A percentile compares a stretch with the other conserved stretches of the same genome.
Evolutionary conservation across 1,140 invertebrate species (phyloP).

Genomic region (Euura saliciscinereae): DNA sequence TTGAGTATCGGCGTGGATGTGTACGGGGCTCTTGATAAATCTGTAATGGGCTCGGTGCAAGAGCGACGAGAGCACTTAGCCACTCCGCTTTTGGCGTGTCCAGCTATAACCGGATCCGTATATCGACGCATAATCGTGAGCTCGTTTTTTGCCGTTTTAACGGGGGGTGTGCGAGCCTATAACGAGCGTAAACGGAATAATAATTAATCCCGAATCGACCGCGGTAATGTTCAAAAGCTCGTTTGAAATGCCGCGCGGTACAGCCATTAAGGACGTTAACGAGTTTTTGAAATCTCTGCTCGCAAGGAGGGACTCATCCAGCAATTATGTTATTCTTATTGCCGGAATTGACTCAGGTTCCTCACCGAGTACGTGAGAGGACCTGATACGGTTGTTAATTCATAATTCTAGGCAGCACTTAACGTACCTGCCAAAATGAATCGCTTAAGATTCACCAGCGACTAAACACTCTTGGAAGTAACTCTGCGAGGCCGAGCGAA

Average conservation of each 20-base stretch:
- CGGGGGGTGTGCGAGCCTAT: not conserved
- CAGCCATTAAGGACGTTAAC: constrained; percentile 1
- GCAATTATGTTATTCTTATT: constrained; percentile 20
- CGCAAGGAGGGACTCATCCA: constrained; percentile 4
- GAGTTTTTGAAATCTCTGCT: constrained; percentile 9
- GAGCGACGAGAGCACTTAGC: constrained; percentile 19
- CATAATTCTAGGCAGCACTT: not conserved
- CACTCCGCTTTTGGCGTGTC: constrained; percentile 10
- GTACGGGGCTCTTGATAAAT: not conserved
- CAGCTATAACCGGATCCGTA: constrained; percentile 18
- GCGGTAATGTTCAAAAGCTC: constrained; percentile 8
- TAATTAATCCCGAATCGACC: constrained; percentile 29
- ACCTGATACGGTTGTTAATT: not conserved
- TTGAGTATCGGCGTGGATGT: too few species aligned
- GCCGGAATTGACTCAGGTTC: not conserved
- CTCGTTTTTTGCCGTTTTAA: not conserved
- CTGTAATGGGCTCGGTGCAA: not conserved
- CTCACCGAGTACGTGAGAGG: not conserved
- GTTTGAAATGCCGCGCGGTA: constrained; percentile 6
- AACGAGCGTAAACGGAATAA: constrained; percentile 21
- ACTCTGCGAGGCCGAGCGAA: not conserved
- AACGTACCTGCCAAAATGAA: not conserved
- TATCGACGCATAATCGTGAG: constrained; percentile 21
- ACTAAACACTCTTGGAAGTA: constrained; percentile 2
- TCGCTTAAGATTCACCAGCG: not conserved